Percentiles rank a stretch among this genome's conserved stretches.
These are phyloP conservation scores for Lipophrys pholis DNA, from an alignment of 2,113 vertebrate genomes.

Conservation along the genomic window DNA sequence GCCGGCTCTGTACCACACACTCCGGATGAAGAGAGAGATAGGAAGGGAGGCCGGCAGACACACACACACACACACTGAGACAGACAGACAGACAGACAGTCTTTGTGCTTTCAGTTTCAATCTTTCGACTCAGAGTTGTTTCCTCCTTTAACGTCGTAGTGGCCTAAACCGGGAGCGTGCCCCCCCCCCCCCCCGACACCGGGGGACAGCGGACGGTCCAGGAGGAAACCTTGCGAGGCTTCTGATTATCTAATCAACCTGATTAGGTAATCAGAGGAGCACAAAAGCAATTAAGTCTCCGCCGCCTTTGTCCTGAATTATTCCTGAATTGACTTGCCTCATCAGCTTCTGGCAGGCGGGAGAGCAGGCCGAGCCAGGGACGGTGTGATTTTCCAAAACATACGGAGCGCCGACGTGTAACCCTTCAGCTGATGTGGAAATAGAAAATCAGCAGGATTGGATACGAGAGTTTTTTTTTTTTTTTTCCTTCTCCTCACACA, in stretches of 20 bases:
- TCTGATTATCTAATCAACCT: conserved; percentile 66
- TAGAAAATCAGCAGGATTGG: conserved; percentile 45
- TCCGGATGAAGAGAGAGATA: conserved; percentile 46
- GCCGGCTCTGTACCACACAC: conserved; percentile 40
- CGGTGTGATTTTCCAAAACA: conserved; percentile 52
- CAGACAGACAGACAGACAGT: conserved; percentile 16
- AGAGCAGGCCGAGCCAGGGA: too few species aligned
- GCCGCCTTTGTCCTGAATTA: conserved; percentile 37
- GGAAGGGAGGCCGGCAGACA: too few species aligned
- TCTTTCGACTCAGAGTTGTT: conserved; percentile 29
- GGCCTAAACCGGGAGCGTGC: too few species aligned
- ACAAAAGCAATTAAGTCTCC: conserved; percentile 51
- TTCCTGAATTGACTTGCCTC: conserved; percentile 61
- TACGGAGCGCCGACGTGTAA: too few species aligned
- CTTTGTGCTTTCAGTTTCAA: conserved; percentile 44
- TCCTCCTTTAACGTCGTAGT: too few species aligned
- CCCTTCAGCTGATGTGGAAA: conserved; percentile 35
- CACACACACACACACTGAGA: conserved; percentile 18
- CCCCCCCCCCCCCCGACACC: too few species aligned
- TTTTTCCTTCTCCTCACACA: too few species aligned
- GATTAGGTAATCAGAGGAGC: conserved; percentile 62
- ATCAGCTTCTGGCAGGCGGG: conserved; percentile 55
- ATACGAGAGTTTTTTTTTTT: too few species aligned
- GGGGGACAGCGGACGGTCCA: too few species aligned
- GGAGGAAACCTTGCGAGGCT: too few species aligned